Base-by-base conservation (phyloP, 2,797 vertebrate species). In the Pelobates cultripes region DNA sequence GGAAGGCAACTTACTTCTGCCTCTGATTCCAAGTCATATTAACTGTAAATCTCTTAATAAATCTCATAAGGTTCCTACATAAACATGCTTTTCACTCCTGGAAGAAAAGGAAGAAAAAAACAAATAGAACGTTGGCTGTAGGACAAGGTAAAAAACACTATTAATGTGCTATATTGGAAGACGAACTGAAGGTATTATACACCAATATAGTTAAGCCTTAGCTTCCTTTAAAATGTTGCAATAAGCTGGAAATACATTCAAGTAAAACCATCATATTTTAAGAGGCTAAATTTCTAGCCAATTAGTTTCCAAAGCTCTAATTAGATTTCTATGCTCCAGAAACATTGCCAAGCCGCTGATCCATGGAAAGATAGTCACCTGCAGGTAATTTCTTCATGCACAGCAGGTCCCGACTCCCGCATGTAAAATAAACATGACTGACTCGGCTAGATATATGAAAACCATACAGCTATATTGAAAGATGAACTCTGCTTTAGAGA, bases 311-410 rank as follows among this genome's bases (percentile, higher is more conserved):
- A 70, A 43, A 63, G 71, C 75, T 73, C 75, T 83, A 83, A 83
- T 78, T 83, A 69, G 75, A 83, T 83, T 78, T 83, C 61, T 63
- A 83, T 74, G 81, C 76, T 83, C 75, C 70, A 78, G 66, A 78
- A 70, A 63, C 71, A 28, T 78, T 78, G 76, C 81, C 71, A 78
- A 53, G 51, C 43, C 76, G 68, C 81, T 83, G 81, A 83, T 78
- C 81, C 81, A 83, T 78, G 64, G 76, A 69, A 15, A 63, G 71
- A 78, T 78, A 78, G 81, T 78, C 70, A 83, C 76, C 81, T 83
- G 81, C 76, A 79, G 81, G 81, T 75, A 78, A 78, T 83, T 78
- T 70, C 75, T 83, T 78, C 75, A 77, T 74, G 81, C 81, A 70
- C 76, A 78, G 81, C 81, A 83, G 81, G 81, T 74, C 68, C 47